Base-by-base conservation (phyloP, 2,888 invertebrate species). In the Lasioglossum oenotherae region DNA sequence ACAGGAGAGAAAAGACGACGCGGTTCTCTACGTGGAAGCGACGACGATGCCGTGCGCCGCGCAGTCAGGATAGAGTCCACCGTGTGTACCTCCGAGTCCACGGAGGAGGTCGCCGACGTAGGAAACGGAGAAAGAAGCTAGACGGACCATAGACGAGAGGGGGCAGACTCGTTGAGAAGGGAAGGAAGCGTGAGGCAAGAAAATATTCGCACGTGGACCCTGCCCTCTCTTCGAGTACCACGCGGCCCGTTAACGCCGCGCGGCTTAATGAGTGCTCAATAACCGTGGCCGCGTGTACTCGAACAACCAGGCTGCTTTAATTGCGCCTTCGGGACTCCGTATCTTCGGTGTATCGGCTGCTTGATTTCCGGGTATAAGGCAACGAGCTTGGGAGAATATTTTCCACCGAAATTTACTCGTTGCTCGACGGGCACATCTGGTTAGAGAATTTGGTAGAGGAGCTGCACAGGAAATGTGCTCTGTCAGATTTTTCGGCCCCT, bases 141-240 rank as follows among this genome's bases (percentile, higher is more conserved):
- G 53, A 53, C 27, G 71, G 14, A 64, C 14, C 16, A 6, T n/a
- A n/a, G 44, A 57, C 38, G 71, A 41, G 71, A 12, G 64, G 60
- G 31, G 31, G 60, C n/a, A 23, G 14, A 5, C 38, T 38, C 38
- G n/a, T 5, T 23, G 53, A 53, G 53, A 67, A 64, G 49, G 49
- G 74, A 83, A 78, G 74, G 80, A 71, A 76, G 69, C 81, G 71
- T 80, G 49, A 71, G 78, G 69, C 76, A 82, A 81, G 75, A 81
- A 86, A 80, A 86, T 84, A 86, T 89, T 88, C 85, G 87, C 85
- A 83, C 89, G 91, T 91, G 92, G 92, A 93, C 92, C 69, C 92
- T 90, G 88, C 87, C 82, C 82, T 78, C 76, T 67, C 35, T 53
- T 82, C 38, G 19, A 38, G 69, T n/a, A 74, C 35, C 41, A 49